Percentiles rank a stretch among this genome's conserved stretches.
Conservation (phyloP, 1,140 invertebrate genomes). For the Drosophila bifasciata region DNA sequence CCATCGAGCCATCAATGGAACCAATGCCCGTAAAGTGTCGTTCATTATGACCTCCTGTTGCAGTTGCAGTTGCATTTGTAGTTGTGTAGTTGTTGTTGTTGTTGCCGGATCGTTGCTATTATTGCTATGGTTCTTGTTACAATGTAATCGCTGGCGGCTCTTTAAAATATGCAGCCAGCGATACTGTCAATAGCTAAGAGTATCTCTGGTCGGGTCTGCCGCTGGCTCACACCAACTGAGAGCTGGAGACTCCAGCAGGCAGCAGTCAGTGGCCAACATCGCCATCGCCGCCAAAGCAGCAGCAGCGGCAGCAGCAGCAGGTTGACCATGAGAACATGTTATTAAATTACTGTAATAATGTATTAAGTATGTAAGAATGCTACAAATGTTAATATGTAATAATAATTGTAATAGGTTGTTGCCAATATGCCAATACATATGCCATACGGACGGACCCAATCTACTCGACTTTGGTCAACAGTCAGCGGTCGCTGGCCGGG, state of each 20-base stretch:
- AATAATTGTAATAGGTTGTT: constrained; percentile 76
- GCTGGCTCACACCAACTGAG: constrained; percentile 36
- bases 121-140: constrained; percentile 38
- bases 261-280: constrained; percentile 11
- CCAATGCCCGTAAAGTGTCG: constrained; percentile 67
- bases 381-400: constrained; percentile 82
- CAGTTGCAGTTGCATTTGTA: too few relatives aligned
- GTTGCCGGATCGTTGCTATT: constrained; percentile 8
- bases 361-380: constrained; percentile 83
- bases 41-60: constrained; percentile 64
- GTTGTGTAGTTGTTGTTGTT: constrained; percentile 3
- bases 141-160: constrained; percentile 70
- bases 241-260: constrained; percentile 30
- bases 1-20: constrained; percentile 54
- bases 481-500: not conserved
- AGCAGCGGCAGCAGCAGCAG: constrained; percentile 46
- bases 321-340: constrained; percentile 84
- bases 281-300: constrained; percentile 6
- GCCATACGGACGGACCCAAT: constrained; percentile 27
- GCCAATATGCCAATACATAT: constrained; percentile 37
- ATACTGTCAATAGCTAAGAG: constrained; percentile 39
- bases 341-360: constrained; percentile 83
- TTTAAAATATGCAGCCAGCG: constrained; percentile 74
- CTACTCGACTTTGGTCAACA: constrained; percentile 56
- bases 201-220: not conserved